Base-by-base conservation (phyloP, 2,113 vertebrate genomes). In the Percina caprodes region DNA sequence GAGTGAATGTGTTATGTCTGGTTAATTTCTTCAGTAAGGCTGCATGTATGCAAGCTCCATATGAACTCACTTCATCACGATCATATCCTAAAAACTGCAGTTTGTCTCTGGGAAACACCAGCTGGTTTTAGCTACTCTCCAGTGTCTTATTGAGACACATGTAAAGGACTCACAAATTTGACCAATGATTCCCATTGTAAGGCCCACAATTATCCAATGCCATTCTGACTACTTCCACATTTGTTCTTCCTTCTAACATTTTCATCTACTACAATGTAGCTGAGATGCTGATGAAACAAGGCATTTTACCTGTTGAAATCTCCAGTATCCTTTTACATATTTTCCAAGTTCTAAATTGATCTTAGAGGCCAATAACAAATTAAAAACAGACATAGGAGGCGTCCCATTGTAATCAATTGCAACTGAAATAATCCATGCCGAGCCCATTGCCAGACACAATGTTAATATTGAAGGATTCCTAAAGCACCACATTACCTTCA, bases 1-100 rank as follows among this genome's bases (percentile, higher is more conserved):
- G 35, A 75, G 76, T 51, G 26, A 80, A 76, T 74, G 51, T 63
- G 54, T 63, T 54, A 24, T 6, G 48, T 60, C 15, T 73, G 69
- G 62, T 54, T 78, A 35, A 42, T 65, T 70, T 23, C 42, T 42
- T 61, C 68, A 67, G 66, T 70, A 49, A 18, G 55, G 26, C 11
- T 23, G 23, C 51, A 56, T 9, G 3, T 49, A 71, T 11, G 24
- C 23, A 23, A 19, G 15, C 74, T 55, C 24, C 62, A 24, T 71
- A 24, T 24, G 55, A 75, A 59, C 58, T 69, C 54, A 45, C 63
- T 72, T 69, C 3, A 76, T 68, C 33, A 23, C 49, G 39, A 55
- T 69, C 30, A 16, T 10, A 9, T 11, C 21, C 18, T 30, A 49
- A 77, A 42, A 67, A 23, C 52, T 54, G 45, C 19, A 23, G 55